Percentiles rank a stretch among this genome's conserved stretches.
Conservation (phyloP, 2,113 vertebrate species). For the Tichodroma muraria region DNA sequence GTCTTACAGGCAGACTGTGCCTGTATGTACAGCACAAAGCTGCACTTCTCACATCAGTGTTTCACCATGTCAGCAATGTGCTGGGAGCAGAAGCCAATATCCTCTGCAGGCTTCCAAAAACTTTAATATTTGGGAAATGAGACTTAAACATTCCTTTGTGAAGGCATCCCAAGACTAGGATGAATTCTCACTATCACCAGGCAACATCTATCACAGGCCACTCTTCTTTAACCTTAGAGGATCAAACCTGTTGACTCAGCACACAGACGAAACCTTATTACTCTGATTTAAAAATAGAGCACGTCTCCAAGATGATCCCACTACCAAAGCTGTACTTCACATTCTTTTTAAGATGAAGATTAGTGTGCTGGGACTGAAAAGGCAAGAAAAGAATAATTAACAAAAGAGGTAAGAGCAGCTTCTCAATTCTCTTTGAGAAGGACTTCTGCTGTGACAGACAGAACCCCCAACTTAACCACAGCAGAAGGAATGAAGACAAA, state of each 20-base stretch:
- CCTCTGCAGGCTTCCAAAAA: neutral
- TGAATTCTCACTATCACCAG: neutral
- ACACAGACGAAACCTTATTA: neutral
- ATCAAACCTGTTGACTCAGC: neutral
- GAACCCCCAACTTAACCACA: neutral
- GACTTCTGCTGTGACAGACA: neutral
- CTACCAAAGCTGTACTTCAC: neutral
- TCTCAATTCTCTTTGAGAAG: neutral
- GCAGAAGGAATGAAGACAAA: neutral
- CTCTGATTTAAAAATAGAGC: neutral
- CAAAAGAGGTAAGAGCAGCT: neutral
- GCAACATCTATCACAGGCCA: neutral
- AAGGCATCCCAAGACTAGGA: neutral
- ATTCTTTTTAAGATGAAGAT: neutral
- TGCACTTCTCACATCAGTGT: neutral
- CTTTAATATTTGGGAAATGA: neutral
- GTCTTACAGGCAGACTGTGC: neutral
- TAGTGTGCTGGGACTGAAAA: neutral
- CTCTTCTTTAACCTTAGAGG: neutral
- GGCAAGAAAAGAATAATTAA: neutral
- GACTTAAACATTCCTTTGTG: neutral
- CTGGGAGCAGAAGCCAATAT: neutral
- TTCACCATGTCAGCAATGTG: no score
- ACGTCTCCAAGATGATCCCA: neutral
- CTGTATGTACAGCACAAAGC: neutral